Conservation (phyloP, 2,888 invertebrate species). For the Drymonia ruficornis region DNA sequence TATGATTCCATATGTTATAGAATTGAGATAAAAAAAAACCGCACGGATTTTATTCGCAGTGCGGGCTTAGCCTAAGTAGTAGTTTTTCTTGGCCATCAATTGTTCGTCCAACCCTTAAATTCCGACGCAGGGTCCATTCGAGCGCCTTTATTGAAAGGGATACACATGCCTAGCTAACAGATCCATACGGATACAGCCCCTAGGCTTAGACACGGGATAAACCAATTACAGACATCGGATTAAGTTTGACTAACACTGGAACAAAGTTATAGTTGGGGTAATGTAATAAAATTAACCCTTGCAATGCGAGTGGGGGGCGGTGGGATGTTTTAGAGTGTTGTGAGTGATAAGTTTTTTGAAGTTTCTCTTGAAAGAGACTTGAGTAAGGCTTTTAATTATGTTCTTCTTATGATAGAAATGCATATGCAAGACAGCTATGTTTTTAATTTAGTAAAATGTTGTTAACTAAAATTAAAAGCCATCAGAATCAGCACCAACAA, state of each 20-base stretch:
- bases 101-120: conserved; percentile 13
- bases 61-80: no score
- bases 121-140: background rate
- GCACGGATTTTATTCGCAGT: no score
- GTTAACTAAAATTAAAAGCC: no score
- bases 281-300: conserved; percentile 41
- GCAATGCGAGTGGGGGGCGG: conserved; percentile 15
- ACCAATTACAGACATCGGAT: conserved; percentile 34
- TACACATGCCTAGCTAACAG: conserved; percentile 6
- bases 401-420: conserved; percentile 12
- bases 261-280: conserved; percentile 35
- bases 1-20: no score
- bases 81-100: conserved; percentile 21
- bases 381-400: no score
- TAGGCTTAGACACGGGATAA: conserved; percentile 25
- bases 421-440: no score
- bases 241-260: conserved; percentile 35
- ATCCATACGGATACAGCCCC: background rate
- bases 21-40: no score
- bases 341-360: no score
- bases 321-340: no score
- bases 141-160: conserved; percentile 6
- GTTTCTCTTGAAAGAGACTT: no score
- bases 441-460: no score
- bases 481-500: no score